Base-by-base conservation (phyloP, 1,140 invertebrate genomes). In the Lordiphosa clarofinis region DNA sequence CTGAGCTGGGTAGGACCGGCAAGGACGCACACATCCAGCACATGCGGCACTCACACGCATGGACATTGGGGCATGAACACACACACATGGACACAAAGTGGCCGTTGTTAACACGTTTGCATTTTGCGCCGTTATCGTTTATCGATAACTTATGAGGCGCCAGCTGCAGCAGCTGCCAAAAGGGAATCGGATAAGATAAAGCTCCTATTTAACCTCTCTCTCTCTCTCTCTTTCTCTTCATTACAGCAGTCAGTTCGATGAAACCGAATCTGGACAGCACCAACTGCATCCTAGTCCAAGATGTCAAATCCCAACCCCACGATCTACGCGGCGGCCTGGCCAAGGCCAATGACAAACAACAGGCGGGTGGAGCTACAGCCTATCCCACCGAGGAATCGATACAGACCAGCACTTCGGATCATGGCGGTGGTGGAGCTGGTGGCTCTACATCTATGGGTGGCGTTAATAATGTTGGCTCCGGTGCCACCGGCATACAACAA, bases 221-320 rank as follows among this genome's bases (percentile, higher is more conserved):
- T 7, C 42, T 2, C 5, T 21, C 35, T 39, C 13, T 21, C 50
- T n/a, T 35, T 13, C 19, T 24, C 10, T 2, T 8, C 0, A 19
- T 94, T 93, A 50, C 93, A 96, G 95, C 94, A 87, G 93, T 95
- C 89, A 95, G 93, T 90, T 95, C 94, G 82, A 95, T 95, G 94
- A 93, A 94, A 90, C 92, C 92, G 86, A 93, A 93, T 89, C 93
- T 94, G 91, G 94, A 96, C 91, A 93, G 92, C 89, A 92, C 94
- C 75, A 96, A 95, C 90, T 96, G 95, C 90, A 95, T 96, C 87
- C 90, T 96, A 88, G 95, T 96, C 73, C 94, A 96, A 92, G 95
- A 96, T 90, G 94, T 95, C 55, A 96, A 96, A 90, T 94, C 94
- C 73, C 94, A 95, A 64, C 95, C 95, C 62, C 93, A 95, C 82